Evolutionary conservation across 2,888 invertebrate species (phyloP), one percentile per base, ranked within the genome.

Genomic region (Eristalis arbustorum): DNA sequence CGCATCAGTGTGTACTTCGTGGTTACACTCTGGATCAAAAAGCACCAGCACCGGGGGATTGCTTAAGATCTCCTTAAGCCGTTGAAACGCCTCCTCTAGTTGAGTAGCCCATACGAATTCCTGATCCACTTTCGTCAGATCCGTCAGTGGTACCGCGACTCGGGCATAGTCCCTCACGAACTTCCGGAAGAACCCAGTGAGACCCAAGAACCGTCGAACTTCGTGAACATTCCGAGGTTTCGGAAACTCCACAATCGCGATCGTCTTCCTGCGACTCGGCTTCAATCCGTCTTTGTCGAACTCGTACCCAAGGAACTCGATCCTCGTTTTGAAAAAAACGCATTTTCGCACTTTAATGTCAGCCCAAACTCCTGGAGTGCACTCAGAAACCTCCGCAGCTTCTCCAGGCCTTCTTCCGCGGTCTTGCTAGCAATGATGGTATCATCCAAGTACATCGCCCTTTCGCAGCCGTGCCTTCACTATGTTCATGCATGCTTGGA

Each of bases 101-200:
- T 42, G 2, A n/a, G 18, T 0, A 2, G 13, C 1, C 57, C 37
- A 42, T 5, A 61, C 42, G 37, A 75, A 75, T 40, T n/a, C 40
- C 6, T 18, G 5, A 11, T 34, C 34, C 11, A 10, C 34, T 23
- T 59, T 69, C 1, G 61, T 61, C 61, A 61, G 28, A 23, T 61
- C 61, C 61, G 14, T 25, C 25, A 90, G 49, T 8, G 90, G 90
- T 62, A 81, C 67, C 1, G 89, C 88, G 5, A 89, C 88, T 0
- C 25, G 61, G 63, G 37, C 63, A 23, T 37, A 64, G 64, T 22
- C n/a, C 22, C 22, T 8, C 10, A 64, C 37, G 37, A 37, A 64
- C 22, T 64, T 90, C 5, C 90, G 73, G 63, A 91, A 91, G 69
- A 89, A 91, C 0, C 56, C 73, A 10, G 73, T 63, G 11, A 73